Conservation (phyloP, 2,113 vertebrate genomes). For the Ursus arctos region DNA sequence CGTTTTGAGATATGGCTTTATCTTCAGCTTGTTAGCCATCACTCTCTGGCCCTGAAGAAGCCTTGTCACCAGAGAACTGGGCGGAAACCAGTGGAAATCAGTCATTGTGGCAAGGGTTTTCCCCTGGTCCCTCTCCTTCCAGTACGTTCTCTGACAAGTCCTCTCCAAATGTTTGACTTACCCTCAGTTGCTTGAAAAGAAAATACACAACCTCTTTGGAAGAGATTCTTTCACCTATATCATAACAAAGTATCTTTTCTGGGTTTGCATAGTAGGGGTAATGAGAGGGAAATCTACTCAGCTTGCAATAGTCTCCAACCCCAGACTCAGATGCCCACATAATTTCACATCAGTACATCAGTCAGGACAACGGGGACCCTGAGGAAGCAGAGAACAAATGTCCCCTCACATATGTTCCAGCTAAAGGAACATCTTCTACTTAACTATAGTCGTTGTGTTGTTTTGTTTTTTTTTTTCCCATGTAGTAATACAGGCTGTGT, state of each 20-base stretch:
- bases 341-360: not conserved
- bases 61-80: not conserved
- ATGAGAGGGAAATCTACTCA: not conserved
- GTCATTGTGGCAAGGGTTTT: not conserved
- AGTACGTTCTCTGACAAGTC: not conserved
- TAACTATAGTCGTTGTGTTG: too few species aligned
- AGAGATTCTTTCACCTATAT: not conserved
- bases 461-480: not conserved
- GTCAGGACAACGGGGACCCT: rapidly evolving
- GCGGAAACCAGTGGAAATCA: not conserved
- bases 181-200: not conserved
- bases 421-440: not conserved
- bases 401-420: not conserved
- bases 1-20: not conserved
- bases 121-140: not conserved
- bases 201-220: not conserved
- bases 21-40: not conserved
- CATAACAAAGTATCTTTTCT: not conserved
- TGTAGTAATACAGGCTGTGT: not conserved
- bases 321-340: too few species aligned
- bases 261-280: not conserved
- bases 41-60: rapidly evolving
- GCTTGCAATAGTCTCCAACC: not conserved
- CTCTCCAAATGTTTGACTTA: not conserved
- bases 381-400: not conserved